These are phyloP conservation scores for Lateolabrax maculatus DNA, from an alignment of 2,797 vertebrate genomes.

Conservation along the genomic window DNA sequence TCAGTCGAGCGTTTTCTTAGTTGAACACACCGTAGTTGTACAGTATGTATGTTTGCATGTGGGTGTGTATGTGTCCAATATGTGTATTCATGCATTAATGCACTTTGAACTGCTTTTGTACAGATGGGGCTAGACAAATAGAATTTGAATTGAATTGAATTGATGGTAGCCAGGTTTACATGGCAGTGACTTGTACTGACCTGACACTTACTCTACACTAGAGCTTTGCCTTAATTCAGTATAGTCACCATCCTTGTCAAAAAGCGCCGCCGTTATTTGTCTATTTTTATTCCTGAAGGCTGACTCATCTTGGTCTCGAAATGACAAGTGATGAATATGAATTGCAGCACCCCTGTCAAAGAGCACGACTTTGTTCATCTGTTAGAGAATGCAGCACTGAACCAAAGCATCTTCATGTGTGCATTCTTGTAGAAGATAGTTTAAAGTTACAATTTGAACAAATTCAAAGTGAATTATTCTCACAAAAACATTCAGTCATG, in stretches of 20 bases:
- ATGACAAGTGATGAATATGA: constrained; percentile 33
- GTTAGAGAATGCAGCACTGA: not conserved
- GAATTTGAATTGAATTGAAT: too few species aligned
- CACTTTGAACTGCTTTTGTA: too few species aligned
- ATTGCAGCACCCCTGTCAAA: constrained; percentile 6
- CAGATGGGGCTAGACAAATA: too few species aligned
- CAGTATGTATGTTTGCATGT: too few species aligned
- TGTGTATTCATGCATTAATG: too few species aligned
- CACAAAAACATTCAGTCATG: not conserved
- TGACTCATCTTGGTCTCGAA: constrained; percentile 7
- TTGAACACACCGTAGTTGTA: too few species aligned
- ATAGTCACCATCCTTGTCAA: not conserved
- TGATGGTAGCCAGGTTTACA: constrained; percentile 18
- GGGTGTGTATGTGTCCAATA: too few species aligned
- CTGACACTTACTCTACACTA: constrained; percentile 16
- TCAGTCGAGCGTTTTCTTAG: too few species aligned
- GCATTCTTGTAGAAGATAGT: not conserved
- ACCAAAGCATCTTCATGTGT: not conserved
- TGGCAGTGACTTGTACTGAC: constrained; percentile 26
- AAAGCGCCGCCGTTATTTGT: constrained; percentile 15
- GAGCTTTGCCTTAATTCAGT: constrained; percentile 25
- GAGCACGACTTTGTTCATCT: constrained; percentile 3
- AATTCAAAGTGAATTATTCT: not conserved
- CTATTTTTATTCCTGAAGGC: not conserved
- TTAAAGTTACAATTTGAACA: not conserved